These are phyloP conservation scores for Pardalotus punctatus DNA, from an alignment of 2,113 vertebrate species.

Conservation along the genomic window DNA sequence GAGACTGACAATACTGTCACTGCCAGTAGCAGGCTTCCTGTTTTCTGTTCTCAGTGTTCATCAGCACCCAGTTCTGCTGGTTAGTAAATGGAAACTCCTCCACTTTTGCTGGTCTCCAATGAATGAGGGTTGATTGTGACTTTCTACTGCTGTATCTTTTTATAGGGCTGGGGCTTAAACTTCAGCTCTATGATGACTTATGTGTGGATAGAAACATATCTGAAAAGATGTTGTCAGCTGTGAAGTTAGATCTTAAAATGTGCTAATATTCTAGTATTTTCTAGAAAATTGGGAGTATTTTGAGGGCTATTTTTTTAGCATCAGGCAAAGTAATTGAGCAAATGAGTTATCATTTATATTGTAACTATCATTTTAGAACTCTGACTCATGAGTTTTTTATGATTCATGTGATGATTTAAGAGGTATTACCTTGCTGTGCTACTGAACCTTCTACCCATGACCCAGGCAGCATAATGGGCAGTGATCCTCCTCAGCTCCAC, in stretches of 20 bases:
- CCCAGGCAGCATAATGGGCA: not conserved
- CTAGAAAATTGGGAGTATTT: slow-evolving; percentile 3
- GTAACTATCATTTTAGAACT: not conserved
- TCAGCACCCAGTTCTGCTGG: not conserved
- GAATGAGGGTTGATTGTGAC: not conserved
- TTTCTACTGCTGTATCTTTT: not conserved
- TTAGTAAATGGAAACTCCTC: not conserved
- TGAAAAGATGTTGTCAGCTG: not conserved
- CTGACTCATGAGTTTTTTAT: not conserved
- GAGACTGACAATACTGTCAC: not conserved
- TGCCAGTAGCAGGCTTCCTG: not conserved
- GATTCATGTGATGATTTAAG: not conserved
- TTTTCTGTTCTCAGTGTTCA: not conserved
- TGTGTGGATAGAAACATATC: not conserved
- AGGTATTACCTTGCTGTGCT: not conserved
- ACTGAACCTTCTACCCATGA: not conserved
- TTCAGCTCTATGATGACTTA: not conserved
- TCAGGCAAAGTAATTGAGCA: not conserved
- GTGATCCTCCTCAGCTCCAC: not conserved
- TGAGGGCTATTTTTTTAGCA: not conserved
- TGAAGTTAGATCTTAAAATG: not conserved
- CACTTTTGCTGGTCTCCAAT: not conserved
- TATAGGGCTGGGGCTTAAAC: not conserved
- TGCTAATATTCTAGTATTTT: not conserved
- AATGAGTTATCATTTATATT: not conserved